These are phyloP conservation scores for Euspilapteryx auroguttella DNA, from an alignment of 2,888 invertebrate species.

Conservation along the genomic window DNA sequence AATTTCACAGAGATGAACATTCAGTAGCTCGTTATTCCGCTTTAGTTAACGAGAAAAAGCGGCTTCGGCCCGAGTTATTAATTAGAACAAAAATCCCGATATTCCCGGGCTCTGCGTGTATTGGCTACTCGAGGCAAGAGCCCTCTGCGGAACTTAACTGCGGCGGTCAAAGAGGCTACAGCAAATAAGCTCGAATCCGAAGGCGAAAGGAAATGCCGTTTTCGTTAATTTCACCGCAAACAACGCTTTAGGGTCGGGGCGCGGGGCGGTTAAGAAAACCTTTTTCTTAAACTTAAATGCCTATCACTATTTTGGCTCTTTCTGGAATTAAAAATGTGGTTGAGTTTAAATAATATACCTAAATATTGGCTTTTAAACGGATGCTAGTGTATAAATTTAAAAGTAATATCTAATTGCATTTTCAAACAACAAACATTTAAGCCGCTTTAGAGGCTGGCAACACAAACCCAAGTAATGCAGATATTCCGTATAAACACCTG, in stretches of 20 bases:
- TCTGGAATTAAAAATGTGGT: too few species aligned
- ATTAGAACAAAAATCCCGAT: constrained; percentile 57
- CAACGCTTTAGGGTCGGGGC: constrained; percentile 36
- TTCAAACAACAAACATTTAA: too few species aligned
- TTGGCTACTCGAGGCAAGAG: constrained; percentile 60
- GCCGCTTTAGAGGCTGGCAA: too few species aligned
- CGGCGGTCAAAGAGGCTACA: constrained; percentile 62
- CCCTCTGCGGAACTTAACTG: constrained; percentile 59
- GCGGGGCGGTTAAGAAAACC: too few species aligned
- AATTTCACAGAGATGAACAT: constrained; percentile 24
- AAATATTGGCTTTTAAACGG: too few species aligned
- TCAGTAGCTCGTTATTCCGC: constrained; percentile 30
- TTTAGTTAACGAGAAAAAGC: constrained; percentile 39
- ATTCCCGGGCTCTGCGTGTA: constrained; percentile 50
- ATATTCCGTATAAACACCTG: constrained; percentile 39
- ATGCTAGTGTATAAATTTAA: too few species aligned
- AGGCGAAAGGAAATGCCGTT: constrained; percentile 47
- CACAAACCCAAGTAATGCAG: constrained; percentile 10
- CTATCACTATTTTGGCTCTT: too few species aligned
- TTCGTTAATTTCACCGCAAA: constrained; percentile 53
- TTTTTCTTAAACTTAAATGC: too few species aligned
- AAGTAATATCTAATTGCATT: too few species aligned
- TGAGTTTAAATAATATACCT: too few species aligned
- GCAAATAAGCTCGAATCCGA: constrained; percentile 58
- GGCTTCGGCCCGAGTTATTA: constrained; percentile 40